Percentiles rank a stretch among this genome's conserved stretches.
Evolutionary conservation across 2,113 vertebrate genomes (phyloP).

Genomic region (Aegotheles bennettii): DNA sequence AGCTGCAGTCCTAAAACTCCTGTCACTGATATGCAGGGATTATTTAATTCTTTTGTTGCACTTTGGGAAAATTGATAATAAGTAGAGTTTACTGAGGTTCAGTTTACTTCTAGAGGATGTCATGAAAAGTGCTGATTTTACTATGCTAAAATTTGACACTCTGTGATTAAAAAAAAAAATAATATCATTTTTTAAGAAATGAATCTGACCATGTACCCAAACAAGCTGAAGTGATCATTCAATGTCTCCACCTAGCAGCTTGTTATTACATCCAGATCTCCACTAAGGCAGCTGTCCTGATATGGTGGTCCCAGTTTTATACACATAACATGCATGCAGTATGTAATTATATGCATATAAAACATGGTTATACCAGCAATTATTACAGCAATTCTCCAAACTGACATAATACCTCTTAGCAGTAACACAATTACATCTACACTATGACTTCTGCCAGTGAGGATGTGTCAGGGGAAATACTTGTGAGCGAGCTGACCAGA

Average conservation of each 20-base stretch:
- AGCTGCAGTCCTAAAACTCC: not conserved
- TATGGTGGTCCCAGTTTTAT: not conserved
- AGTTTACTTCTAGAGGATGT: not conserved
- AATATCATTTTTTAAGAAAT: no score
- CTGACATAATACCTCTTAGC: not conserved
- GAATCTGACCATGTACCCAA: not conserved
- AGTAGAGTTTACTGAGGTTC: not conserved
- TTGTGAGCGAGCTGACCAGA: not conserved
- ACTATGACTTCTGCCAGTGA: not conserved
- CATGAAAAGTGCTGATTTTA: not conserved
- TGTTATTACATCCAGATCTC: not conserved
- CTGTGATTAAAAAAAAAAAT: no score
- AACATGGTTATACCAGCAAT: not conserved
- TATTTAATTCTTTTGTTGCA: not conserved
- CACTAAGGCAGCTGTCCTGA: not conserved
- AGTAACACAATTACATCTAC: not conserved
- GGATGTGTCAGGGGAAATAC: not conserved
- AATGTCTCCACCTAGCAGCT: not conserved
- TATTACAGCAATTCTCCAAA: not conserved
- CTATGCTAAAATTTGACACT: not conserved
- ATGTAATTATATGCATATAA: not conserved
- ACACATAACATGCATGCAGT: not conserved
- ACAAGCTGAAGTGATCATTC: not conserved
- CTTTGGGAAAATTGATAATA: not conserved
- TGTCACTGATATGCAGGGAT: not conserved